Conservation (phyloP, 2,113 vertebrate genomes). For the Prionailurus bengalensis region DNA sequence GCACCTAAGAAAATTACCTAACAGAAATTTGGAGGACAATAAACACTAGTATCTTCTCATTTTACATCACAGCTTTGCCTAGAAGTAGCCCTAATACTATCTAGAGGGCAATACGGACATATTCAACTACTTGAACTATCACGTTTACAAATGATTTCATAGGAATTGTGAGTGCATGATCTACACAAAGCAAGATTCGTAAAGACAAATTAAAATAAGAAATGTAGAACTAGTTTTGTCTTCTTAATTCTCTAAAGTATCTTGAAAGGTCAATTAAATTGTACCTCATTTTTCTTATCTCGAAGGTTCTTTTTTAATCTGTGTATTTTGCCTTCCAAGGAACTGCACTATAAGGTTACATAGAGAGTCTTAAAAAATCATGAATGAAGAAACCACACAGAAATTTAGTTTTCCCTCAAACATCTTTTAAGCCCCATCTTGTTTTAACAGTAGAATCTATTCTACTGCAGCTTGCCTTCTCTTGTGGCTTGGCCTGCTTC, state of each 20-base stretch:
- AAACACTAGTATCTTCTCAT: not conserved
- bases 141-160: not conserved
- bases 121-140: not conserved
- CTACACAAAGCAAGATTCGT: not conserved
- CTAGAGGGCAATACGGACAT: not conserved
- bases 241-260: not conserved
- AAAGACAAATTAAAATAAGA: constrained; percentile 45
- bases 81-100: not conserved
- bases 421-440: not conserved
- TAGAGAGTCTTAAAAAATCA: not conserved
- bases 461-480: not conserved
- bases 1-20: not conserved
- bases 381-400: not conserved
- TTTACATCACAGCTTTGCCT: not conserved
- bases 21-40: not conserved
- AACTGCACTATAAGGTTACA: not conserved
- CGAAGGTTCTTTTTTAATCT: not conserved
- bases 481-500: not conserved
- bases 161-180: not conserved
- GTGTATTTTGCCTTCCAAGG: not conserved
- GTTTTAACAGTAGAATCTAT: not conserved
- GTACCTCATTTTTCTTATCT: not conserved
- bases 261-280: not conserved
- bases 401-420: not conserved
- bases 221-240: not conserved